phyloP scores from a whole-genome alignment of 1,140 invertebrate genomes.

The Pseudomyrmex flavicornis region DNA sequence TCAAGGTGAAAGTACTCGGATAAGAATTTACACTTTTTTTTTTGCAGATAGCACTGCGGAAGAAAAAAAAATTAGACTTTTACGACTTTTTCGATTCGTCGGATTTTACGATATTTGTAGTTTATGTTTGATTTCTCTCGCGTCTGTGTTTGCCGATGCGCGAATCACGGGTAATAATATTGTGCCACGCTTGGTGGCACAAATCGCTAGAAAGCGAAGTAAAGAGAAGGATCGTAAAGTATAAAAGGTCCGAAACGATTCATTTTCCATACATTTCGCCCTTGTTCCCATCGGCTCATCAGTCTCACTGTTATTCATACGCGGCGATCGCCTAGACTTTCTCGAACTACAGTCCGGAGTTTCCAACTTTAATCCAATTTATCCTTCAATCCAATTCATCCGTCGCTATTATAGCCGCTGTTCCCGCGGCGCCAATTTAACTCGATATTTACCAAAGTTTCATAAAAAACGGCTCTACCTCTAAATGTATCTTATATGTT shows the following conservation, averaged over 20 bases:
- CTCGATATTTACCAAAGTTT: constrained; percentile 3
- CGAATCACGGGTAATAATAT: background rate
- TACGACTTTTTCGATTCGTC: background rate
- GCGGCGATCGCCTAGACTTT: background rate
- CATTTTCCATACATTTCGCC: background rate
- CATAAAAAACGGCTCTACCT: background rate
- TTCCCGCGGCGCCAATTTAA: background rate
- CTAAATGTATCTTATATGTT: background rate
- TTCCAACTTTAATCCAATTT: constrained; percentile 24
- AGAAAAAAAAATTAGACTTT: background rate
- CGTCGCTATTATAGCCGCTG: background rate
- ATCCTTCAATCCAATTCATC: constrained; percentile 6
- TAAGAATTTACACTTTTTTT: constrained; percentile 1
- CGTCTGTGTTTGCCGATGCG: constrained; percentile 1
- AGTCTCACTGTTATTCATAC: constrained; percentile 8
- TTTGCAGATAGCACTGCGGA: background rate
- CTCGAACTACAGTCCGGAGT: background rate
- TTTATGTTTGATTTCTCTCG: background rate
- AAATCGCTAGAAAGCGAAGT: constrained; percentile 9
- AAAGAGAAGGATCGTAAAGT: background rate
- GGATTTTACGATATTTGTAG: background rate
- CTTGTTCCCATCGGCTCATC: background rate
- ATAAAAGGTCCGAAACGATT: constrained; percentile 30
- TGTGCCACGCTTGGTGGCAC: background rate
- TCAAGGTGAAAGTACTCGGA: too few relatives aligned